Base-by-base conservation (phyloP, 2,888 invertebrate genomes). In the Ephialtes manifestator region DNA sequence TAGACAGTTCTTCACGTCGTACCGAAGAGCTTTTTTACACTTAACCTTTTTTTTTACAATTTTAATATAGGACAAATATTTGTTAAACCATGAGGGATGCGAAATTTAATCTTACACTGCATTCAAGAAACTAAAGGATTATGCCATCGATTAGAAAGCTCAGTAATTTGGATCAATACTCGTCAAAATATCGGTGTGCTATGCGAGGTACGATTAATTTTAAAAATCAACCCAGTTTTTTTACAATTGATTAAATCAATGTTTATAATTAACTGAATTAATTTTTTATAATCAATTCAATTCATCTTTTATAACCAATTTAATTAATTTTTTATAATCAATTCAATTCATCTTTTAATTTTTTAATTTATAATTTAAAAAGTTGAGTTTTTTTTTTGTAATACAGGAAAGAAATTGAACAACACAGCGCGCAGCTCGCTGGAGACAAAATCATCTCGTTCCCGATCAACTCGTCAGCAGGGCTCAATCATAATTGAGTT, bases 401-500 rank as follows among this genome's bases (percentile, higher is more conserved):
- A 68, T 28, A 11, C 43, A 83, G 85, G 65, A 43, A 82, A 58
- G 51, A 55, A 75, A 71, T 71, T 51, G n/a, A 65, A 18, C 43
- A 55, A 24, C 10, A 82, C 67, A 5, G 46, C 43, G 55, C 51
- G 58, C 8, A 58, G 72, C 46, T 60, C 53, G 5, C n/a, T 72
- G 39, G 83, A 83, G 13, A n/a, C 28, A 18, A 80, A 85, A 75
- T 65, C 15, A 1, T 75, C 55, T 8, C 15, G 63, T 15, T 81
- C 65, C 24, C 79, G 65, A 1, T 31, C 78, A 15, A 51, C 55
- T 1, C 60, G 79, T 24, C 53, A 82, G 7, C 79, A 65, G 15
- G 48, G 55, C 11, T 82, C 85, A n/a, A 71, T 85, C 18, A 82
- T 83, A 18, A 81, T 81, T 18, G 70, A 77, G 60, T 83, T 89